These are phyloP conservation scores for Aldabrachelys gigantea DNA, from an alignment of 2,113 vertebrate species.

Conservation along the genomic window DNA sequence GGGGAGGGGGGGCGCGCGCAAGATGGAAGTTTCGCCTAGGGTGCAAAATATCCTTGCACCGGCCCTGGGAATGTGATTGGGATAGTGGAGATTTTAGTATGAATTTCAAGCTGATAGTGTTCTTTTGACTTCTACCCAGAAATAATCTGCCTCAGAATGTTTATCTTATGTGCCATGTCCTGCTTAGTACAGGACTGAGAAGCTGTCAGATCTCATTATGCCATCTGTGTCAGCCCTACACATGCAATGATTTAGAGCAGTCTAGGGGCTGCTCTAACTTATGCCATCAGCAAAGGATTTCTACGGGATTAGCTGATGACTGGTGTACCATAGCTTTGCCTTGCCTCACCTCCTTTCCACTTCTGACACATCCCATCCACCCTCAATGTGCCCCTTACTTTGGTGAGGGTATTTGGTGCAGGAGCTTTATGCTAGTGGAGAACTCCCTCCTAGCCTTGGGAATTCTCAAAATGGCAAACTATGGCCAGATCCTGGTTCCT, in stretches of 20 bases:
- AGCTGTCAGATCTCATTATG: neutral
- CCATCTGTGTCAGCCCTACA: neutral
- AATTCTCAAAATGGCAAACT: neutral
- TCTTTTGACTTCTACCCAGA: neutral
- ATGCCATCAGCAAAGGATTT: accelerated
- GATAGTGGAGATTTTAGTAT: neutral
- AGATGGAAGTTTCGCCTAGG: no score
- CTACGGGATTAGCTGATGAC: neutral
- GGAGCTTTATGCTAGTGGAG: neutral
- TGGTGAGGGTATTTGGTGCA: no score
- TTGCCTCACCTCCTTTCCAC: neutral
- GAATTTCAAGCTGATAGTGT: neutral
- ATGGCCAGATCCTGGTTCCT: neutral
- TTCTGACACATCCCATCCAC: neutral
- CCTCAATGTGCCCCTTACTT: neutral
- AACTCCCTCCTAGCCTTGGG: neutral
- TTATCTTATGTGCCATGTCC: neutral
- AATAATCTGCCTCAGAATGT: neutral
- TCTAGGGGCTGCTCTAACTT: neutral
- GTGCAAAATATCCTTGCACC: no score
- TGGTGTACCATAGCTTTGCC: neutral
- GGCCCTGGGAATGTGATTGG: neutral
- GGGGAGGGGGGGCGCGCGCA: no score
- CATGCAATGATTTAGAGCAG: neutral
- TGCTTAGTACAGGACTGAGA: neutral